Evolutionary conservation across 1,140 invertebrate species (phyloP).

Genomic region (Neomicropteryx cornuta): DNA sequence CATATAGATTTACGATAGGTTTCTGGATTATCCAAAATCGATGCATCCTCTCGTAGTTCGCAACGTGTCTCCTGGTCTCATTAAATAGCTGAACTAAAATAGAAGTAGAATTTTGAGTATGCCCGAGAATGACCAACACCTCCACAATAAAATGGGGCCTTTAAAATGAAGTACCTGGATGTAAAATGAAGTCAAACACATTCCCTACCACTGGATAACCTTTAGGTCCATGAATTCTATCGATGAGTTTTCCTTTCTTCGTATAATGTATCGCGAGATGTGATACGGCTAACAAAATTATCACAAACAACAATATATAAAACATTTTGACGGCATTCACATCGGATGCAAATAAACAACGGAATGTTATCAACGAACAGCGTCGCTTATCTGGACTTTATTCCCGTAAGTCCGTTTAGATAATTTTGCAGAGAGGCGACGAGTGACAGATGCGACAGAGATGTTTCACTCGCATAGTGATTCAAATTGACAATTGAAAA

Average conservation of each 20-base stretch:
- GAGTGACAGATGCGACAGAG: no score
- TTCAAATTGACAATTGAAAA: no score
- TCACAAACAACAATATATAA: no score
- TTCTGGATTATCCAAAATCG: constrained; percentile 7
- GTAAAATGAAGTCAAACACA: constrained; percentile 19
- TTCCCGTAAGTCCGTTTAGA: no score
- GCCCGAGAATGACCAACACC: background rate
- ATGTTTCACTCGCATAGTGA: no score
- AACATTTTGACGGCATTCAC: no score
- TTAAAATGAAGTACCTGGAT: constrained; percentile 15
- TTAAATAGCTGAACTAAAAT: constrained; percentile 14
- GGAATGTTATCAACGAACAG: no score
- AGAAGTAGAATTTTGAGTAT: background rate
- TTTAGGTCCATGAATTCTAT: constrained; percentile 20
- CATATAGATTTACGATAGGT: constrained; percentile 9
- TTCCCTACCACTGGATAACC: constrained; percentile 19
- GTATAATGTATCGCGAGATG: constrained; percentile 8
- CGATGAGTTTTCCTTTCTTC: constrained; percentile 13
- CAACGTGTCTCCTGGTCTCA: constrained; percentile 6
- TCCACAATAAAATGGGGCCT: background rate
- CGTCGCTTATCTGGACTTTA: no score
- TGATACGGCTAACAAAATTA: no score
- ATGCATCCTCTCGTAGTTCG: constrained; percentile 9
- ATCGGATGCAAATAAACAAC: no score
- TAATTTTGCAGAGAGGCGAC: no score